These are phyloP conservation scores for Achroia grisella DNA, from an alignment of 1,140 invertebrate species.

Conservation along the genomic window DNA sequence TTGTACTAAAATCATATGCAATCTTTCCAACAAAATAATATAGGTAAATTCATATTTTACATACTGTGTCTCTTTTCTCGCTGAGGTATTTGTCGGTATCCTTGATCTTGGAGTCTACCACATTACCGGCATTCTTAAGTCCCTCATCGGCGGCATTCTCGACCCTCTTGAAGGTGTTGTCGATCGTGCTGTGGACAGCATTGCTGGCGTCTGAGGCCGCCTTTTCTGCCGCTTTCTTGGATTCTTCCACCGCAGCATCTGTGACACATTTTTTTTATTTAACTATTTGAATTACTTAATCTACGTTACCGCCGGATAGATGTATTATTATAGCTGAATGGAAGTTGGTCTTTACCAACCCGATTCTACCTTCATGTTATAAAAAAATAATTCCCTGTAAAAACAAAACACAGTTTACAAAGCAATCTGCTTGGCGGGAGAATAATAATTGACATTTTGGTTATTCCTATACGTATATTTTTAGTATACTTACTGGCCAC, in stretches of 20 bases:
- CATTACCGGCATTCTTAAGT: slow-evolving; percentile 56
- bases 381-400: too few relatives aligned
- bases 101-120: slow-evolving; percentile 63
- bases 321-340: too few relatives aligned
- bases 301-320: not conserved
- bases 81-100: slow-evolving; percentile 62
- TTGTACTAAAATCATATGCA: too few relatives aligned
- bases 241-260: slow-evolving; percentile 62
- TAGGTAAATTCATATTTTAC: too few relatives aligned
- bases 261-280: slow-evolving; percentile 1
- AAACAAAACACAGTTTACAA: too few relatives aligned
- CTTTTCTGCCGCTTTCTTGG: slow-evolving; percentile 64
- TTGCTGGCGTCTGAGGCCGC: slow-evolving; percentile 59
- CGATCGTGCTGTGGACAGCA: slow-evolving; percentile 56
- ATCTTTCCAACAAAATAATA: too few relatives aligned
- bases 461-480: too few relatives aligned
- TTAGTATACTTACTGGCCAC: slow-evolving; percentile 42
- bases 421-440: too few relatives aligned
- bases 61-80: slow-evolving; percentile 60
- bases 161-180: slow-evolving; percentile 59
- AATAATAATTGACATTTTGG: too few relatives aligned
- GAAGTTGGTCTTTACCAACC: too few relatives aligned
- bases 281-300: too few relatives aligned
- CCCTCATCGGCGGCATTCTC: slow-evolving; percentile 60
- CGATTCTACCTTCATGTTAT: not conserved